These are phyloP conservation scores for Pimpla rufipes DNA, from an alignment of 2,888 invertebrate species.

Conservation along the genomic window DNA sequence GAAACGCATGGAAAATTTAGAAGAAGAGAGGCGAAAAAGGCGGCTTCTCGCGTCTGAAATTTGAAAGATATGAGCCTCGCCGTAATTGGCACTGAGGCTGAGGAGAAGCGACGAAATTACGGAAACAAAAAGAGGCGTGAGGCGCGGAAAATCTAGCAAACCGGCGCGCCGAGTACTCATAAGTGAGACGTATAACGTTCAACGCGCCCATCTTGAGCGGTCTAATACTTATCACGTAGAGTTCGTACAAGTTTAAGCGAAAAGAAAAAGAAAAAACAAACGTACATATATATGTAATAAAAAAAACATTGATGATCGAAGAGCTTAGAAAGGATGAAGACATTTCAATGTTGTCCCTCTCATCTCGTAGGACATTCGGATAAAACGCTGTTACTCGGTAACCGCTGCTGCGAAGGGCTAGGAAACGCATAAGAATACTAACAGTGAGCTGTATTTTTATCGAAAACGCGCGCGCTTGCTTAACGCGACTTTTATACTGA, in stretches of 20 bases:
- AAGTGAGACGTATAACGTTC: slow-evolving; percentile 26
- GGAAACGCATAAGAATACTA: slow-evolving; percentile 44
- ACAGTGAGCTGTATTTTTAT: slow-evolving; percentile 65
- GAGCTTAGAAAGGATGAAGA: slow-evolving; percentile 32
- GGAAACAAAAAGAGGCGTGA: too few relatives aligned
- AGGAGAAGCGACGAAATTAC: slow-evolving; percentile 2
- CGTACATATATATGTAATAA: slow-evolving; percentile 27
- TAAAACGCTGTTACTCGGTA: slow-evolving; percentile 28
- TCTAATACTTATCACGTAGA: slow-evolving; percentile 44
- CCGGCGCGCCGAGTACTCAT: neutral
- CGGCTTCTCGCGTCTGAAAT: neutral
- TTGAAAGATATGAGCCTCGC: neutral
- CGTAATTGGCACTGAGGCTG: neutral
- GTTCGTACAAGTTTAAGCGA: slow-evolving; percentile 37
- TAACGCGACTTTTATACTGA: slow-evolving; percentile 70
- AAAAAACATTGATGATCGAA: slow-evolving; percentile 21
- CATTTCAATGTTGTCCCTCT: slow-evolving; percentile 31
- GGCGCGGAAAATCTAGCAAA: neutral
- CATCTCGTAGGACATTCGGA: slow-evolving; percentile 46
- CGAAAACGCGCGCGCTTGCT: slow-evolving; percentile 61
- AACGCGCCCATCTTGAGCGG: slow-evolving; percentile 33
- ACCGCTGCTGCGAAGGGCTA: slow-evolving; percentile 27
- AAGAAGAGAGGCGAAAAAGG: too few relatives aligned
- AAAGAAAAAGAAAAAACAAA: neutral
- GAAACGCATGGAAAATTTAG: neutral